Base-by-base conservation (phyloP, 2,888 invertebrate genomes). In the Erynnis tages region DNA sequence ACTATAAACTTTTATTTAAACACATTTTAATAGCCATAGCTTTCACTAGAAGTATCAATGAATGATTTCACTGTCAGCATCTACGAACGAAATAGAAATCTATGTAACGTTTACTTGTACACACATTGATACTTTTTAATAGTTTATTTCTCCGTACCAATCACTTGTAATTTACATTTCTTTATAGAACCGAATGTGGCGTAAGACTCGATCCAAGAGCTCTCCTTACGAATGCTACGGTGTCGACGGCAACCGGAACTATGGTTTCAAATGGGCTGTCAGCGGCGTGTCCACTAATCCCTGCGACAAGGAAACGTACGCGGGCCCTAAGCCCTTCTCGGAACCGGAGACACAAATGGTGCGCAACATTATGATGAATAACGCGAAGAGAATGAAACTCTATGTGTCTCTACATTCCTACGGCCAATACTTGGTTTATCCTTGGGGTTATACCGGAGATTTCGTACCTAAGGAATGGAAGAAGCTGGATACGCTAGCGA, bases 391-490 rank as follows among this genome's bases (percentile, higher is more conserved):
- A n/a, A 79, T 93, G 8, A 92, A 93, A 61, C 74, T 93, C 14
- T 95, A 94, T 70, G 75, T 94, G 0, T 91, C 93, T 0, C 68
- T 95, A 41, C 95, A 95, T 71, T 88, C 94, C 1, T 94, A 93
- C 57, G 94, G 94, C 1, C 86, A 91, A 55, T 92, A 90, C 58
- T 65, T 93, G 37, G 85, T 93, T 0, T 92, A 93, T 62, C 93
- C 93, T 0, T 93, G 92, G 92, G 93, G 93, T 7, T 93, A 84
- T 57, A 91, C 91, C 0, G 78, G 71, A 0, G 69, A 89, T 0
- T 82, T 54, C 1, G 66, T 91, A 14, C 91, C 92, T 0, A 73
- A 79, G 3, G 76, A 87, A 11, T 90, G 89, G 78, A 78, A 79
- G 41, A 82, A 82, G 47, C 67, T 92, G 2, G 79, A 90, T 48